Conservation (phyloP, 2,888 invertebrate species). For the Luffia ferchaultella region DNA sequence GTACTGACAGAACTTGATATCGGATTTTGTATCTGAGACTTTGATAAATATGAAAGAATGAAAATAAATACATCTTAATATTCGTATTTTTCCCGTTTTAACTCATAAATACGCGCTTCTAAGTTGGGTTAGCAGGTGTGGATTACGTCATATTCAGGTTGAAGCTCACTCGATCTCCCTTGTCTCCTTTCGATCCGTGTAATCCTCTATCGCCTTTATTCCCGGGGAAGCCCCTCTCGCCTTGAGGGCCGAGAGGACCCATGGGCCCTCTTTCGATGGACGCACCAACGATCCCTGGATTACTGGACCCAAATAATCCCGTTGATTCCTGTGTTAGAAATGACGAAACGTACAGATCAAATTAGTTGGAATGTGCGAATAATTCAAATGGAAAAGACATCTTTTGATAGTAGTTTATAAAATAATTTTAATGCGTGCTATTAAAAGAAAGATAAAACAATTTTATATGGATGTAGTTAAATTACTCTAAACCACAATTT, state of each 20-base stretch:
- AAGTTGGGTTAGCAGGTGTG: slow-evolving; percentile 1
- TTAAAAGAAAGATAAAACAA: no score
- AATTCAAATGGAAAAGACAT: not conserved
- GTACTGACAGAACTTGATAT: no score
- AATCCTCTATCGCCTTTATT: slow-evolving; percentile 70
- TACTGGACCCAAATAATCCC: slow-evolving; percentile 57
- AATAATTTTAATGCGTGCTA: no score
- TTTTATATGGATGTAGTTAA: no score
- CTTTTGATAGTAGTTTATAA: not conserved
- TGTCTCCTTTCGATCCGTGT: slow-evolving; percentile 70
- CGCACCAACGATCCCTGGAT: slow-evolving; percentile 70
- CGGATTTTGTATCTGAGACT: no score
- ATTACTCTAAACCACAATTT: no score
- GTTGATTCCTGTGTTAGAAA: slow-evolving; percentile 42
- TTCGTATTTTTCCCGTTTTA: no score
- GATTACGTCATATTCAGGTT: not conserved
- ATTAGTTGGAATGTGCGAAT: not conserved
- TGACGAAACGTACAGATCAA: slow-evolving; percentile 1
- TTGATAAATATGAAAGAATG: no score
- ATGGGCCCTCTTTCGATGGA: slow-evolving; percentile 74
- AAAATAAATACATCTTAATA: no score
- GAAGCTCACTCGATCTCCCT: slow-evolving; percentile 77
- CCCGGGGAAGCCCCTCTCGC: slow-evolving; percentile 70
- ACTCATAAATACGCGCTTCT: no score
- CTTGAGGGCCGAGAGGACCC: slow-evolving; percentile 71